phyloP scores from a whole-genome alignment of 2,113 vertebrate species.

The Tylochromis polylepis region DNA sequence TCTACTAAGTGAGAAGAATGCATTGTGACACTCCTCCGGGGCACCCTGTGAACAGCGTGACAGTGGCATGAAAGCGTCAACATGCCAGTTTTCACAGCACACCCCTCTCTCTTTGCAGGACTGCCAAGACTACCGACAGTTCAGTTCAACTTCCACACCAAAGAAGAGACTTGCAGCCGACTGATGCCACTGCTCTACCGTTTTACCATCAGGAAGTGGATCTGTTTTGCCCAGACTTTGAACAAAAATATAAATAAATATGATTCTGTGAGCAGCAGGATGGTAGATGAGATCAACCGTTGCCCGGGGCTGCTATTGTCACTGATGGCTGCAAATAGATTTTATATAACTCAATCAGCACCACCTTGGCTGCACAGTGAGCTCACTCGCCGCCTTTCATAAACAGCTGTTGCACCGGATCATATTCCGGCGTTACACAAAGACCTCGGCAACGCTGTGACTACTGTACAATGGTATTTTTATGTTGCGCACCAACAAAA shows the following conservation, averaged over 20 bases:
- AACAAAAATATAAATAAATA: background rate
- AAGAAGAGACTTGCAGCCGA: background rate
- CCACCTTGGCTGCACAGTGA: background rate
- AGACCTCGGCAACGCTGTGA: slow-evolving; percentile 16
- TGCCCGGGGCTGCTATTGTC: slow-evolving; percentile 18
- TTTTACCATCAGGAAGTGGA: slow-evolving; percentile 25
- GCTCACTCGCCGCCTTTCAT: background rate
- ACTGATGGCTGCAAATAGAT: slow-evolving; percentile 24
- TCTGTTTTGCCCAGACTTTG: background rate
- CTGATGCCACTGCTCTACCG: slow-evolving; percentile 6
- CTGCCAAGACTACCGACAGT: slow-evolving; percentile 39
- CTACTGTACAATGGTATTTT: slow-evolving; percentile 44
- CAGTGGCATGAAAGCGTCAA: slow-evolving; percentile 61
- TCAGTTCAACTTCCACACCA: slow-evolving; percentile 43
- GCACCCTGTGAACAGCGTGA: slow-evolving; percentile 60
- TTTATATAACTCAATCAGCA: slow-evolving; percentile 31
- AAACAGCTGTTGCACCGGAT: slow-evolving; percentile 39
- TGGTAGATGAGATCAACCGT: slow-evolving; percentile 25
- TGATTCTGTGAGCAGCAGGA: background rate
- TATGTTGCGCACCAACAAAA: slow-evolving; percentile 18
- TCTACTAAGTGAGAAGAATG: slow-evolving; percentile 57
- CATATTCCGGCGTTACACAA: slow-evolving; percentile 28
- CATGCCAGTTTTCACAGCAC: slow-evolving; percentile 62
- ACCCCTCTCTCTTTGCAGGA: slow-evolving; percentile 19
- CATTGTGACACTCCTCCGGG: slow-evolving; percentile 60